A percentile compares a stretch with the other conserved stretches of the same genome.
These are phyloP conservation scores for Menidia beryllina DNA, from an alignment of 2,113 vertebrate species.

Conservation along the genomic window DNA sequence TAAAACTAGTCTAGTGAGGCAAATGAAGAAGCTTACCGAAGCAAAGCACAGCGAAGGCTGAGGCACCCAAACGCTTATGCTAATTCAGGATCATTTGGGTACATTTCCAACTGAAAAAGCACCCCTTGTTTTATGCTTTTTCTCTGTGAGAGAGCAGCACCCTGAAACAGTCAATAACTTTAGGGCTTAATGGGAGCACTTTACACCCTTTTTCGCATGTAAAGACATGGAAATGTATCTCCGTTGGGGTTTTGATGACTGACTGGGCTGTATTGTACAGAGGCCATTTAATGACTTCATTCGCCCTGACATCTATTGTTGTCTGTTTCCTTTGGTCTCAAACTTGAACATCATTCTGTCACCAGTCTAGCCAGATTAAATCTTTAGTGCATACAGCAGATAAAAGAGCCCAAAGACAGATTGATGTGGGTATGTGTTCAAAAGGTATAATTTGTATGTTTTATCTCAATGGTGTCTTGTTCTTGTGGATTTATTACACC, in stretches of 20 bases:
- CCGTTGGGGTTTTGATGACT: conserved; percentile 49
- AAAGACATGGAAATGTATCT: conserved; percentile 76
- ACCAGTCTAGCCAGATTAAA: conserved; percentile 35
- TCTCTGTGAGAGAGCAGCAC: conserved; percentile 41
- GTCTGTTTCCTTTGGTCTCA: conserved; percentile 53
- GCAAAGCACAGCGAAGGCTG: conserved; percentile 14
- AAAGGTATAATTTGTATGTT: conserved; percentile 20
- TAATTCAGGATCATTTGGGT: conserved; percentile 54
- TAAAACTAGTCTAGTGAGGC: conserved; percentile 4
- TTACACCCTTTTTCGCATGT: conserved; percentile 68
- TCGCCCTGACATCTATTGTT: conserved; percentile 59
- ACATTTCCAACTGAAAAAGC: conserved; percentile 75
- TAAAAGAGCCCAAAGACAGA: conserved; percentile 9
- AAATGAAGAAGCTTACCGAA: conserved; percentile 28
- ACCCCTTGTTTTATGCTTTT: conserved; percentile 52
- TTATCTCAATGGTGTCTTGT: conserved; percentile 1
- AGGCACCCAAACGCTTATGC: conserved; percentile 55
- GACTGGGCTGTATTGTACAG: conserved; percentile 29
- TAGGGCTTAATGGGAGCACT: conserved; percentile 51
- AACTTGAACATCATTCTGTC: conserved; percentile 47
- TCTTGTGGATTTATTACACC: conserved; percentile 9
- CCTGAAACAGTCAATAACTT: conserved; percentile 57
- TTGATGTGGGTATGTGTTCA: neutral
- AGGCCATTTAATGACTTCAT: conserved; percentile 46
- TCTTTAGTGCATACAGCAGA: neutral